These are phyloP conservation scores for Arenaria interpres DNA, from an alignment of 2,113 vertebrate species.

Conservation along the genomic window DNA sequence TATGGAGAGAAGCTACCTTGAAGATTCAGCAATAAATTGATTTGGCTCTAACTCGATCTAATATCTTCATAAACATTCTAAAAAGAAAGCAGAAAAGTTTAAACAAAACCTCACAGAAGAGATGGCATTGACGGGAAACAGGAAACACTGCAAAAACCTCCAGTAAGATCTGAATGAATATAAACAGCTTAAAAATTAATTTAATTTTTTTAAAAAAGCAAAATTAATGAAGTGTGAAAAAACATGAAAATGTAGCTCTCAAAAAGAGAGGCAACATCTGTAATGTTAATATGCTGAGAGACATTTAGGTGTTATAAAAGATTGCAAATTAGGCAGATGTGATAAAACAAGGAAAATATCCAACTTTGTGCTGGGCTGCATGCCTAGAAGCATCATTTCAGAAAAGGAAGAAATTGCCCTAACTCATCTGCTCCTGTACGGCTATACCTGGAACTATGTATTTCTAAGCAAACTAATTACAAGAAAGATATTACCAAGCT, in stretches of 20 bases:
- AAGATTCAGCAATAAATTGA: slow-evolving; percentile 9
- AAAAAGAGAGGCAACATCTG: slow-evolving; percentile 29
- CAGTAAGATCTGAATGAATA: not conserved
- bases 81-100: not conserved
- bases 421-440: not conserved
- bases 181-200: not conserved
- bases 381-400: not conserved
- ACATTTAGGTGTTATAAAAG: slow-evolving; percentile 1
- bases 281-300: not conserved
- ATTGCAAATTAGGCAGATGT: slow-evolving; percentile 31
- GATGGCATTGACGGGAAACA: not conserved
- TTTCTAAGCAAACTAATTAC: not conserved
- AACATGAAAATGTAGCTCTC: not conserved
- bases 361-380: not conserved
- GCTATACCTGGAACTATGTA: not conserved
- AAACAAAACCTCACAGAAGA: not conserved
- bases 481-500: not conserved
- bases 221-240: slow-evolving; percentile 29
- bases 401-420: not conserved
- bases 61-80: not conserved
- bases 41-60: not conserved
- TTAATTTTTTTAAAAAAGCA: not conserved
- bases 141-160: not conserved
- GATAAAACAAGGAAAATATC: not conserved
- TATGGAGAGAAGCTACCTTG: not conserved